A percentile compares a stretch with the other conserved stretches of the same genome.
These are phyloP conservation scores for Silurus aristotelis DNA, from an alignment of 2,797 vertebrate genomes.

Conservation along the genomic window DNA sequence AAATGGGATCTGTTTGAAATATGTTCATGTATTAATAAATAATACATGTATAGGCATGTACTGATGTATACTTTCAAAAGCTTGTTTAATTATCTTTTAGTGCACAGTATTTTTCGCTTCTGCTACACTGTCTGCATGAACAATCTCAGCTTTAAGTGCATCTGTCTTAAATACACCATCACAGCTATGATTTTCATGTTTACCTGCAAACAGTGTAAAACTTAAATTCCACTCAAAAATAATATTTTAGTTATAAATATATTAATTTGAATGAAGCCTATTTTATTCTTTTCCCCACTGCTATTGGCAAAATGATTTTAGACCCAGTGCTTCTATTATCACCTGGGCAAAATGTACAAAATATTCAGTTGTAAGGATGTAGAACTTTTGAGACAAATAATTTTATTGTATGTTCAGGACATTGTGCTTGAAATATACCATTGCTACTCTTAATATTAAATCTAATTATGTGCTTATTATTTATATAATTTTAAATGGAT, in stretches of 20 bases:
- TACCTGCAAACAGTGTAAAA: conserved; percentile 23
- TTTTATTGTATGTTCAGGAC: no score
- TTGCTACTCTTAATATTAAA: no score
- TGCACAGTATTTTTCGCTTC: conserved; percentile 31
- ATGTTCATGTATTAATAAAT: conserved; percentile 35
- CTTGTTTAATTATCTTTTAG: conserved; percentile 44
- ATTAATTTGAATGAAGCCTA: no score
- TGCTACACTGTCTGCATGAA: conserved; percentile 52
- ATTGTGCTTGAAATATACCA: no score
- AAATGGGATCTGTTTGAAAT: conserved; percentile 21
- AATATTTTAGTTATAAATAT: background rate
- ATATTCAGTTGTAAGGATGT: background rate
- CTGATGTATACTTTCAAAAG: conserved; percentile 40
- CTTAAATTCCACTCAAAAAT: conserved; percentile 38
- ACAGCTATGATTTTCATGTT: conserved; percentile 40
- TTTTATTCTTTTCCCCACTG: background rate
- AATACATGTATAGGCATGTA: conserved; percentile 30
- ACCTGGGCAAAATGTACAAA: background rate
- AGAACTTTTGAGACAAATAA: no score
- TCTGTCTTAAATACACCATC: conserved; percentile 38
- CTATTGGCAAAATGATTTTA: background rate
- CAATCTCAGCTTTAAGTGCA: conserved; percentile 34
- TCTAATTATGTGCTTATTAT: no score
- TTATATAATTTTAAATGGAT: background rate
- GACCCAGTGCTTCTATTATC: background rate